These are phyloP conservation scores for Artemia franciscana DNA, from an alignment of 1,140 invertebrate genomes.

Conservation along the genomic window DNA sequence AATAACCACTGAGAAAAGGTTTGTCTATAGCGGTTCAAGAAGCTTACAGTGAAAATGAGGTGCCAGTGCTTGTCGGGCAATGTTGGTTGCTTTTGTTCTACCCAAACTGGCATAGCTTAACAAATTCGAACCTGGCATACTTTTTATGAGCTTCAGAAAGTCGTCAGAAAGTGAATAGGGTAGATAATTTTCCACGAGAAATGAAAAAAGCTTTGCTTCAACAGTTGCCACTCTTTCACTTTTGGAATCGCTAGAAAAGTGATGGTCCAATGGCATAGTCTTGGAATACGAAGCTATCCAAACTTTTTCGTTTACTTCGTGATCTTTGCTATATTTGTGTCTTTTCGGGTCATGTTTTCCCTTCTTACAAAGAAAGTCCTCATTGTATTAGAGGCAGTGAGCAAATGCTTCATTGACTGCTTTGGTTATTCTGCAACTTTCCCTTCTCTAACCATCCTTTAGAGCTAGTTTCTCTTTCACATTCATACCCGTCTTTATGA, in stretches of 20 bases:
- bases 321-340: not conserved
- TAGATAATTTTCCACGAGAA: constrained; percentile 2
- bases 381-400: no score
- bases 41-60: not conserved
- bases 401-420: not conserved
- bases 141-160: not conserved
- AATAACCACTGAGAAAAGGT: constrained; percentile 9
- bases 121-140: not conserved
- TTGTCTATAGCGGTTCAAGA: not conserved
- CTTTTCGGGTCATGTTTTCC: not conserved
- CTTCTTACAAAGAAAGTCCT: not conserved
- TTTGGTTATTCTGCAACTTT: not conserved
- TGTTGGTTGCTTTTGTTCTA: constrained; percentile 1
- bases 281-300: not conserved
- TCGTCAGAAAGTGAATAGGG: not conserved
- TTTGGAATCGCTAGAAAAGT: not conserved
- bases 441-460: not conserved
- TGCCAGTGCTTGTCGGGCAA: not conserved
- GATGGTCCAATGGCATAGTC: not conserved
- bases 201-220: constrained; percentile 1
- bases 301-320: not conserved
- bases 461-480: no score
- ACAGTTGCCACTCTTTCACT: not conserved
- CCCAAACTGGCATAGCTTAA: not conserved
- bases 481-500: no score